Percentiles rank a stretch among this genome's conserved stretches.
Conservation (phyloP, 1,140 invertebrate species). For the Ceratosolen solmsi region DNA sequence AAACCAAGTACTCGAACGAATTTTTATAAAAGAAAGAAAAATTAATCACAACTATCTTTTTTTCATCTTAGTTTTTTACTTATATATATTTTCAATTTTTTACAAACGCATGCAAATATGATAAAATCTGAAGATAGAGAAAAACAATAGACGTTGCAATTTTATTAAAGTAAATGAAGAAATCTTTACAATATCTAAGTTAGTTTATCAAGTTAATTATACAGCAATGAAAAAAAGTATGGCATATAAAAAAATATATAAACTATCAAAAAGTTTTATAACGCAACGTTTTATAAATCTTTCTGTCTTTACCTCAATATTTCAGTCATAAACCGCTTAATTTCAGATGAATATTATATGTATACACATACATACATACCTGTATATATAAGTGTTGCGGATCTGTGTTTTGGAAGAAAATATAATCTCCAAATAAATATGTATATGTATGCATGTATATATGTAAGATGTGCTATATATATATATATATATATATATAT, state of each 20-base stretch:
- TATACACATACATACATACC: constrained; percentile 26
- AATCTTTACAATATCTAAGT: constrained; percentile 19
- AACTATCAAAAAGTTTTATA: constrained; percentile 47
- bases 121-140: background rate
- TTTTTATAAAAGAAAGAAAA: background rate
- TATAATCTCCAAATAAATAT: background rate
- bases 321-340: background rate
- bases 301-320: constrained; percentile 12
- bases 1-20: constrained; percentile 25
- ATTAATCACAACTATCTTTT: background rate
- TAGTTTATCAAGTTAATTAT: constrained; percentile 16
- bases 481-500: too few species aligned
- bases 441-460: constrained; percentile 33
- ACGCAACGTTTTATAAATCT: constrained; percentile 43
- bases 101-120: background rate
- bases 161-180: constrained; percentile 39
- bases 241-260: constrained; percentile 15
- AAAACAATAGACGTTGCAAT: constrained; percentile 33
- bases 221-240: constrained; percentile 10
- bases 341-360: constrained; percentile 12
- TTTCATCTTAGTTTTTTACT: background rate
- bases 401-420: too few species aligned
- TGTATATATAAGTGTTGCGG: background rate
- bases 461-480: background rate
- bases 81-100: background rate